A percentile compares a stretch with the other conserved stretches of the same genome.
Conservation (phyloP, 2,113 vertebrate genomes). For the Spea multiplicata region DNA sequence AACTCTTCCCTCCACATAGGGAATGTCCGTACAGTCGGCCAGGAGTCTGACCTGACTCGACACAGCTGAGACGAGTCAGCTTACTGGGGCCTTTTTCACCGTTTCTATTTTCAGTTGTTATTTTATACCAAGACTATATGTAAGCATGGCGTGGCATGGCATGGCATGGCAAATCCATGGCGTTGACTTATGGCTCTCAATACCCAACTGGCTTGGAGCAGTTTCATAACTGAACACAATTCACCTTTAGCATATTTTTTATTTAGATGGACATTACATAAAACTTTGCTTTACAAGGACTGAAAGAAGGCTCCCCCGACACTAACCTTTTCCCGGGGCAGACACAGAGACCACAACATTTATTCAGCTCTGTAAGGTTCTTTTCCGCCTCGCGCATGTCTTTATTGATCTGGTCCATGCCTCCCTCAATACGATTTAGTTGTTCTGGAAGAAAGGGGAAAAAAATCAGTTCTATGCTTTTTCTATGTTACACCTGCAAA, state of each 20-base stretch:
- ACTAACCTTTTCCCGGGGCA: conserved; percentile 92
- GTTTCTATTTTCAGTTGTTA: no score
- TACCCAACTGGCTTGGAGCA: neutral
- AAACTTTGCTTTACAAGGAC: neutral
- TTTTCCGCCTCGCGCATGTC: conserved; percentile 95
- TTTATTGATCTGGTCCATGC: conserved; percentile 97
- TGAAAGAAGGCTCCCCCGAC: neutral
- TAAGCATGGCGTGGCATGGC: no score
- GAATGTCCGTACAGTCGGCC: no score
- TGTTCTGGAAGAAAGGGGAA: conserved; percentile 67
- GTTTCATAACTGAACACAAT: neutral
- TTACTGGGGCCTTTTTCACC: no score
- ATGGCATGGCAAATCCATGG: no score
- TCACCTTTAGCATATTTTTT: no score
- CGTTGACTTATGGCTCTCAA: no score
- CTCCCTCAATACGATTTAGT: conserved; percentile 82
- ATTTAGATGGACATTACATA: neutral
- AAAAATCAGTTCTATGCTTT: neutral
- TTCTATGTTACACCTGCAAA: no score
- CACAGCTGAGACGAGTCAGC: no score
- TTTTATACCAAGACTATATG: no score
- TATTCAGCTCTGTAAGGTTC: conserved; percentile 91
- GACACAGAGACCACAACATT: conserved; percentile 93
- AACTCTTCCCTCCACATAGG: no score
- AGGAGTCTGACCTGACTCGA: no score